phyloP scores from a whole-genome alignment of 1,140 invertebrate genomes.

The Euwallacea similis region DNA sequence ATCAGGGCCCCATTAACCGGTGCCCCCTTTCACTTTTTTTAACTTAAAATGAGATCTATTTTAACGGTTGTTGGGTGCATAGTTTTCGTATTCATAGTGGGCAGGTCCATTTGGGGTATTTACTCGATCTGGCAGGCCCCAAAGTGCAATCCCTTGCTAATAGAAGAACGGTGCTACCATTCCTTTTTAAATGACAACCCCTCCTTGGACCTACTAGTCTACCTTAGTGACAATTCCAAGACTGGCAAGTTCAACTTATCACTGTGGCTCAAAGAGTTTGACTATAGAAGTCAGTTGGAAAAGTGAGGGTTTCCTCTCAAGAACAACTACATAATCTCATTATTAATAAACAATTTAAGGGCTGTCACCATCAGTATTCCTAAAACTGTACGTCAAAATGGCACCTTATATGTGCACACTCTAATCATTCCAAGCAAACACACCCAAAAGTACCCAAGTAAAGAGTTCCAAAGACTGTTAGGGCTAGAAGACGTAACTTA shows the following conservation, averaged over 20 bases:
- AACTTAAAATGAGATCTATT: constrained; percentile 40
- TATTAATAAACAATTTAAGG: constrained; percentile 35
- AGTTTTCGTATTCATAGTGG: constrained; percentile 46
- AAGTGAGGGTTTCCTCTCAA: constrained; percentile 33
- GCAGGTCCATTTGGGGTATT: constrained; percentile 49
- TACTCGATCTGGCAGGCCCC: constrained; percentile 47
- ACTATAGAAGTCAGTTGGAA: constrained; percentile 47
- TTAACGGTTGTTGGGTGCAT: constrained; percentile 43
- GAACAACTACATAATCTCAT: neutral
- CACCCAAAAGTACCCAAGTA: constrained; percentile 35
- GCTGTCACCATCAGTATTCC: constrained; percentile 42
- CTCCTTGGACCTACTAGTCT: constrained; percentile 49
- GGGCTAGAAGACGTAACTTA: constrained; percentile 41
- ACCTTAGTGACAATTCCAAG: constrained; percentile 47
- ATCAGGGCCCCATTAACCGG: neutral
- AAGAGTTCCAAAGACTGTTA: constrained; percentile 37
- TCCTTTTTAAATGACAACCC: constrained; percentile 51
- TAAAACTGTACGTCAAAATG: constrained; percentile 47
- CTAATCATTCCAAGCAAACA: constrained; percentile 44
- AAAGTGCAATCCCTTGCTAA: constrained; percentile 38
- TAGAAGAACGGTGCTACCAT: constrained; percentile 46
- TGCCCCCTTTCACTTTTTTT: neutral
- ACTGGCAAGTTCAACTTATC: constrained; percentile 43
- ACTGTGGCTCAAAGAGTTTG: constrained; percentile 45
- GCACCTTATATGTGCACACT: constrained; percentile 46